Percentiles rank a stretch among this genome's conserved stretches.
phyloP scores from a whole-genome alignment of 2,797 vertebrate species.

The Anniella stebbinsi region DNA sequence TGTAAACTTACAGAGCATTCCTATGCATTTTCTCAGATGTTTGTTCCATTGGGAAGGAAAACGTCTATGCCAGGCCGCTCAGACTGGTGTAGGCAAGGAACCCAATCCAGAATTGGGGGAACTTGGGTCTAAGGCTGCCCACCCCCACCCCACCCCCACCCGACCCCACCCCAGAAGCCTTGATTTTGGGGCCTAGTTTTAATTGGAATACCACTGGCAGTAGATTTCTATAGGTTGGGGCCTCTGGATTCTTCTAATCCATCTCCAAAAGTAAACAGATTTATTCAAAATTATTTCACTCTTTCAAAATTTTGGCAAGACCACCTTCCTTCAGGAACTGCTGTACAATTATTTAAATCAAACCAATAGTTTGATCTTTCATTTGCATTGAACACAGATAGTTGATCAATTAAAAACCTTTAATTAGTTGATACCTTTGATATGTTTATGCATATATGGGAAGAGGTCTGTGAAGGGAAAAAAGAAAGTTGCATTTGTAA shows the following conservation, averaged over 20 bases:
- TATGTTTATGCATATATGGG: constrained; percentile 10
- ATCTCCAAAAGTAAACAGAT: not conserved
- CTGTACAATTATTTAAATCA: constrained; percentile 5
- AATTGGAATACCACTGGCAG: too few relatives aligned
- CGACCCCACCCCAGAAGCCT: too few relatives aligned
- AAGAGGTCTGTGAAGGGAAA: not conserved
- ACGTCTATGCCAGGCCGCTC: too few relatives aligned
- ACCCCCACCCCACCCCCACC: too few relatives aligned
- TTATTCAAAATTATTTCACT: not conserved
- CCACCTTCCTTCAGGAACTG: not conserved
- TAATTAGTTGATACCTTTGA: not conserved
- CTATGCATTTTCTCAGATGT: not conserved
- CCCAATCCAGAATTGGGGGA: too few relatives aligned
- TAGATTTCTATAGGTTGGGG: too few relatives aligned
- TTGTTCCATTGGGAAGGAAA: too few relatives aligned
- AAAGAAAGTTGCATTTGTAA: constrained; percentile 24
- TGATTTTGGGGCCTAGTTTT: too few relatives aligned
- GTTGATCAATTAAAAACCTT: constrained; percentile 12
- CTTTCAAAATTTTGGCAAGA: not conserved
- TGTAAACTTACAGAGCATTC: not conserved
- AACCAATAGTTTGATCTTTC: constrained; percentile 2
- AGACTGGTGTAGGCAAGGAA: too few relatives aligned
- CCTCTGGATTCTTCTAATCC: not conserved
- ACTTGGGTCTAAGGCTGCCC: too few relatives aligned
- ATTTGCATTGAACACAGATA: not conserved